phyloP scores from a whole-genome alignment of 1,140 invertebrate species.

The Mesaphorura yosii region DNA sequence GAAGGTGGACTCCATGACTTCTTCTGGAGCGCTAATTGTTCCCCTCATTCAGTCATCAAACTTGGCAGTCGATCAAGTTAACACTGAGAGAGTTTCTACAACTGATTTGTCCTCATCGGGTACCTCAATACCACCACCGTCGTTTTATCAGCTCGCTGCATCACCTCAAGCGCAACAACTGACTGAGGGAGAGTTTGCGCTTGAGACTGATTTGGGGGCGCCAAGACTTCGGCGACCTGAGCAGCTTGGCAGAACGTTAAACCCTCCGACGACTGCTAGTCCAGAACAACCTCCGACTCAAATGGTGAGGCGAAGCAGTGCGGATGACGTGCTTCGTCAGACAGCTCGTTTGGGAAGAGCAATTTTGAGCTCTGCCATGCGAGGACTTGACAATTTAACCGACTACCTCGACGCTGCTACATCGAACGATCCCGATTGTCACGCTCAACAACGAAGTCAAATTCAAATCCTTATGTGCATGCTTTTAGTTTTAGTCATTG shows the following conservation, averaged over 20 bases:
- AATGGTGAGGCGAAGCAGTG: background rate
- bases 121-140: slow-evolving; percentile 25
- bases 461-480: slow-evolving; percentile 29
- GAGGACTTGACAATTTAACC: slow-evolving; percentile 17
- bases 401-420: slow-evolving; percentile 27
- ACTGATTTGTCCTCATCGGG: slow-evolving; percentile 11
- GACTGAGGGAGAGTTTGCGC: background rate
- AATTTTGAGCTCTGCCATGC: slow-evolving; percentile 11
- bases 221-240: background rate
- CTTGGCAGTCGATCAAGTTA: slow-evolving; percentile 18
- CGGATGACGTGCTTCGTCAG: slow-evolving; percentile 16
- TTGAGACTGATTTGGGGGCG: background rate
- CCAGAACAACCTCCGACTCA: background rate
- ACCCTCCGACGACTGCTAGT: background rate
- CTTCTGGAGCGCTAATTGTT: slow-evolving; percentile 16
- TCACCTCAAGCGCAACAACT: background rate
- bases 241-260: background rate
- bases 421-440: slow-evolving; percentile 18
- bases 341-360: slow-evolving; percentile 21
- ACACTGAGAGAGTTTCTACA: slow-evolving; percentile 14
- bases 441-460: slow-evolving; percentile 21
- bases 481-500: slow-evolving; percentile 26
- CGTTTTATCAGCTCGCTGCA: slow-evolving; percentile 22
- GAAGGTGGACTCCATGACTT: slow-evolving; percentile 21
- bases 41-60: slow-evolving; percentile 14